These are phyloP conservation scores for Maconellicoccus hirsutus DNA, from an alignment of 1,140 invertebrate genomes.

Conservation along the genomic window DNA sequence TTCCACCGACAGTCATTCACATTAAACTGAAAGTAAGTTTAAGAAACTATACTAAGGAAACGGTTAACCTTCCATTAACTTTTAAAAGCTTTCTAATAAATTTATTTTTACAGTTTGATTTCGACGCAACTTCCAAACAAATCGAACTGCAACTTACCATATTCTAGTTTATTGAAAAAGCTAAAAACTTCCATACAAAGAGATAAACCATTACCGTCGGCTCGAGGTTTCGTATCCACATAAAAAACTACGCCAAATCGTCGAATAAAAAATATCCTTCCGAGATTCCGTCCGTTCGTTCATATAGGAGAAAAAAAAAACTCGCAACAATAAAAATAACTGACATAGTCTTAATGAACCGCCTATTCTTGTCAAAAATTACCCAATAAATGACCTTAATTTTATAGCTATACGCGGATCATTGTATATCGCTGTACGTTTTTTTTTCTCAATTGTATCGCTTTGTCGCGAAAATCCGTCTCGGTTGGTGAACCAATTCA, in stretches of 20 bases:
- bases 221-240: not conserved
- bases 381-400: not conserved
- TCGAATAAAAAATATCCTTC: not conserved
- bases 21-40: constrained; percentile 14
- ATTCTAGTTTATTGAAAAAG: constrained; percentile 1
- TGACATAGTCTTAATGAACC: not conserved
- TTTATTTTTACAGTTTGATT: constrained; percentile 17
- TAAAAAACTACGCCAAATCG: not conserved
- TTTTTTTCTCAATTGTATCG: too few species aligned
- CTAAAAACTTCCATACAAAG: not conserved
- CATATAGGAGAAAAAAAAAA: too few species aligned
- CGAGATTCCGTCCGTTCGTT: not conserved
- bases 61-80: constrained; percentile 22
- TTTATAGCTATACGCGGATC: too few species aligned
- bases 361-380: not conserved
- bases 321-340: not conserved
- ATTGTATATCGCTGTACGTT: too few species aligned
- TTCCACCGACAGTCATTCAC: constrained; percentile 14
- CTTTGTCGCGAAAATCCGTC: too few species aligned
- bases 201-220: not conserved
- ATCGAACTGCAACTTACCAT: constrained; percentile 10
- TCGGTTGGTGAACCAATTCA: too few species aligned
- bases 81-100: constrained; percentile 18
- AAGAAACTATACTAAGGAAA: constrained; percentile 11
- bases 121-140: constrained; percentile 14